Evolutionary conservation across 2,797 vertebrate species (phyloP).

Genomic region (Enteromius trimaculatus): DNA sequence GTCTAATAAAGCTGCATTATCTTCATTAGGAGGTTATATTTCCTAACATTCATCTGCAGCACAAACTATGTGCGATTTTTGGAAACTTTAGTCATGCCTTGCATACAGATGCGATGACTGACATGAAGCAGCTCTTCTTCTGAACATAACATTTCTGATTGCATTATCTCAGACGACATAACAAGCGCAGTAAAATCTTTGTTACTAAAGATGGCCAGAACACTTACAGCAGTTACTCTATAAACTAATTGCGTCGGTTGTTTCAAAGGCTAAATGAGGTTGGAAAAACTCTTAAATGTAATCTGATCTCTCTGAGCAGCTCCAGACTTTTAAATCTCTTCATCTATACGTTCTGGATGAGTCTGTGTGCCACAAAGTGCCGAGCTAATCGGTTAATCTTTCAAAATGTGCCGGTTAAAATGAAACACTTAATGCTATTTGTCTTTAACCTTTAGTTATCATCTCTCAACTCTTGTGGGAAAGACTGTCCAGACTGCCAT

Average conservation of each 20-base stretch:
- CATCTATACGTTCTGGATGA: slow-evolving; percentile 37
- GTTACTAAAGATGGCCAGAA: slow-evolving; percentile 42
- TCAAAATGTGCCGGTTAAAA: slow-evolving; percentile 56
- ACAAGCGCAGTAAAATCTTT: slow-evolving; percentile 15
- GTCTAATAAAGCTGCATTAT: slow-evolving; percentile 39
- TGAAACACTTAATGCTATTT: slow-evolving; percentile 61
- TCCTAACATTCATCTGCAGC: slow-evolving; percentile 15
- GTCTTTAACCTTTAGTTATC: slow-evolving; percentile 55
- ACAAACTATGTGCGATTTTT: slow-evolving; percentile 6
- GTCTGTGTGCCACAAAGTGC: slow-evolving; percentile 34
- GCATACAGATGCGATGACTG: slow-evolving; percentile 11
- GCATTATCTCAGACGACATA: slow-evolving; percentile 14
- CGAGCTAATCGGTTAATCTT: slow-evolving; percentile 60
- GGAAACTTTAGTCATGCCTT: slow-evolving; percentile 16
- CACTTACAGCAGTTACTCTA: slow-evolving; percentile 33
- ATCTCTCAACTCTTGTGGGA: slow-evolving; percentile 26
- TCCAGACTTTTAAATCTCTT: slow-evolving; percentile 44
- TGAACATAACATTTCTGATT: slow-evolving; percentile 16
- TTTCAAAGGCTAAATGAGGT: slow-evolving; percentile 27
- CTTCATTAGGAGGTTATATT: slow-evolving; percentile 37
- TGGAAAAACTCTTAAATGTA: slow-evolving; percentile 45
- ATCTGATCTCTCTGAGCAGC: slow-evolving; percentile 39
- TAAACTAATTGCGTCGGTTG: slow-evolving; percentile 33
- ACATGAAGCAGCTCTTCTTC: slow-evolving; percentile 9
- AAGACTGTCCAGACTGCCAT: background rate